Base-by-base conservation (phyloP, 2,113 vertebrate genomes). In the Mirounga angustirostris region DNA sequence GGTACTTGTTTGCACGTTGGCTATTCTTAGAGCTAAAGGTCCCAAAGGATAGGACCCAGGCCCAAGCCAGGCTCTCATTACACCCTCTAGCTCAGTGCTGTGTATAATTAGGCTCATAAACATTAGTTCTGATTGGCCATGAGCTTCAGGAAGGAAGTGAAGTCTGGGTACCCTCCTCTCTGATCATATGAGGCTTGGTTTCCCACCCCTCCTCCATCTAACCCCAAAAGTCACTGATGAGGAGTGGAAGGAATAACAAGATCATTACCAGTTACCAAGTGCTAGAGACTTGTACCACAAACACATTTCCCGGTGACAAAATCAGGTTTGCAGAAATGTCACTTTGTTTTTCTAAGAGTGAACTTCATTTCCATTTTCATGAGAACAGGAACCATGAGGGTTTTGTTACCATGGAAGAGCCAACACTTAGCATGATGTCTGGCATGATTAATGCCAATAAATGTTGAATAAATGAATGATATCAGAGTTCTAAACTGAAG, bases 21-120 rank as follows among this genome's bases (percentile, higher is more conserved):
- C 40, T 95, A 61, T 95, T 94, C 65, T 96, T 86, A 61, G 74
- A 86, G 50, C 43, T 61, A 61, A 85, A 88, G 28, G 46, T 69
- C 92, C 79, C 65, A 56, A 30, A 82, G 73, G 82, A 86, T 24
- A 61, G 92, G 88, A 78, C 65, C 36, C 24, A 65, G 89, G 78
- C 71, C 63, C 2, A 1, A 24, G 1, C 52, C 11, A 26, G 28
- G 65, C 82, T 93, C 24, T 76, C 46, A 12, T 58, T 69, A 80
- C 8, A 59, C 11, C 65, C 14, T 54, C 5, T 19, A 54, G 71
- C 46, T 93, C 78, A 78, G 65, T 4, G 33, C 50, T 14, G 2
- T 50, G 36, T 40, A 15, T 61, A 36, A 81, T 85, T 21, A 94
- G 89, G 36, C 33, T 91, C 40, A 16, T 56, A 69, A 46, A 21